These are phyloP conservation scores for Tragelaphus scriptus DNA, from an alignment of 2,113 vertebrate genomes.

Conservation along the genomic window DNA sequence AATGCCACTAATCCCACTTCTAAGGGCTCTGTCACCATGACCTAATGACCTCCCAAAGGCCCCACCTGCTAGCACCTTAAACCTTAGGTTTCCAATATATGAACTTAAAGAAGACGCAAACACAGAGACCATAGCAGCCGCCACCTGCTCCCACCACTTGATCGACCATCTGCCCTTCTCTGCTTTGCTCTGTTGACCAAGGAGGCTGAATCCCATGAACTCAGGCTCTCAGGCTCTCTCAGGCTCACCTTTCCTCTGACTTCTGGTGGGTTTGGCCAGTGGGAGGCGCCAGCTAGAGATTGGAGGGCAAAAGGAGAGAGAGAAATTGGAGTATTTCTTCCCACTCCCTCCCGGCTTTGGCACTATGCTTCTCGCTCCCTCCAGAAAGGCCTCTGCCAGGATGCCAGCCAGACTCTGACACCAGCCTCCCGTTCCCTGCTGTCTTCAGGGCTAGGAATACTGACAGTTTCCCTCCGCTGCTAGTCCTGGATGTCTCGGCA, in stretches of 20 bases:
- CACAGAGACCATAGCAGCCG: background rate
- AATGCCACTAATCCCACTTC: background rate
- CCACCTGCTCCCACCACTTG: fast-evolving
- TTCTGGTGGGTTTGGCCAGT: background rate
- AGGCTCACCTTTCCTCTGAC: background rate
- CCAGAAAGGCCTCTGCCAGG: no score
- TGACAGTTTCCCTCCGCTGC: background rate
- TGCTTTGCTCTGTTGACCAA: background rate
- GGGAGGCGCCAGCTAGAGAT: background rate
- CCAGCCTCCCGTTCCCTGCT: background rate
- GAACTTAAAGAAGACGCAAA: background rate
- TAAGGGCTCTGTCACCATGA: background rate
- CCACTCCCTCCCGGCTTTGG: background rate
- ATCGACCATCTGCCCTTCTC: background rate
- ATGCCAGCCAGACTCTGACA: background rate
- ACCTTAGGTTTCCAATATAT: background rate
- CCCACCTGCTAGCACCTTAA: background rate
- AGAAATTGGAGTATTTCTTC: background rate
- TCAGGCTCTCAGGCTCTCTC: no score
- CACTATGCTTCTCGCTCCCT: background rate
- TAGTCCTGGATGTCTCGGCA: fast-evolving
- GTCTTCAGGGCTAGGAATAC: background rate
- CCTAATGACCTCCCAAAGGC: background rate
- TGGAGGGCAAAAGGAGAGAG: background rate
- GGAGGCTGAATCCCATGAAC: background rate